Evolutionary conservation across 2,888 invertebrate species (phyloP), one percentile per base, ranked within the genome.

Genomic region (Bombylius discolor): DNA sequence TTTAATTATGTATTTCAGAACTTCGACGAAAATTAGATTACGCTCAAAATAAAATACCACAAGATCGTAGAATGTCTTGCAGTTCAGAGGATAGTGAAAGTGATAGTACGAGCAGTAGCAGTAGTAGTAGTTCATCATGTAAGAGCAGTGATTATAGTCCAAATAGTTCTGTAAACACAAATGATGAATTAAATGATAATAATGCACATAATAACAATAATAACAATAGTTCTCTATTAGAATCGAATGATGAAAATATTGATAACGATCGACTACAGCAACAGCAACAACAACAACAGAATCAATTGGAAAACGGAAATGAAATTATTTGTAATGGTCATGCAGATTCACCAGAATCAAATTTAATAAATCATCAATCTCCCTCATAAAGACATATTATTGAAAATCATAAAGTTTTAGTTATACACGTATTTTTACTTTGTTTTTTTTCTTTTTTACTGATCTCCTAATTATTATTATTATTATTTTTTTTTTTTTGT

Each of bases 41-140:
- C 13, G 65, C 68, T 31, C 64, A 69, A 32, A 66, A 70, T 48
- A 59, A 68, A 59, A 62, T 68, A 64, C 49, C 71, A 60, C 47
- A 47, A 14, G 39, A 32, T 5, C 7, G 13, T 32, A 23, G 47
- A 47, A 44, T 33, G 47, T 14, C 47, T n/a, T 47, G 47, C 4
- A 9, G 47, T 44, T 51, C 51, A 32, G 73, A 77, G 52, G 79
- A 79, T 59, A 78, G 77, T 62, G 78, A 79, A 67, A 78, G 78
- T 66, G 78, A 78, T 59, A 78, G 77, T 62, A 63, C 63, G 44
- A 56, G 53, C 52, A 51, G 47, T 59, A 70, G 70, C 57, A 74
- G 77, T 66, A 75, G 77, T 51, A 78, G 78, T 58, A 78, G 59
- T 39, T 70, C 58, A 44, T 39, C 49, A 42, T 49, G 34, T 49